Percentiles rank a stretch among this genome's conserved stretches.
These are phyloP conservation scores for Drosophila pseudotalamancana DNA, from an alignment of 2,888 invertebrate species.

Conservation along the genomic window DNA sequence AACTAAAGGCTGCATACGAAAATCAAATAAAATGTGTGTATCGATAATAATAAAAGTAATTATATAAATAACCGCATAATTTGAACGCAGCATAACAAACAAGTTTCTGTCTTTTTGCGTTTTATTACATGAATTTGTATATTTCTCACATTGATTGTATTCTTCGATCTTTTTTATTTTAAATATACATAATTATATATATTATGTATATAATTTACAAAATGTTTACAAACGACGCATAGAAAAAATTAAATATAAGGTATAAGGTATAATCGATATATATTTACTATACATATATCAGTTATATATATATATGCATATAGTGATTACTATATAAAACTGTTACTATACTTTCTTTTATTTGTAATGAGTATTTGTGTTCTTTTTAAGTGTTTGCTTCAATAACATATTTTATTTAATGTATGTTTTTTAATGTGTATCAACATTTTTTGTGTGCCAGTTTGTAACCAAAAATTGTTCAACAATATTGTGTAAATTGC, in stretches of 20 bases:
- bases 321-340: constrained; percentile 37
- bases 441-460: constrained; percentile 48
- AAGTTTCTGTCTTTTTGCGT: constrained; percentile 65
- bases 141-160: constrained; percentile 73
- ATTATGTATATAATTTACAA: constrained; percentile 62
- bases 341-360: constrained; percentile 31
- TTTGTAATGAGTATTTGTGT: constrained; percentile 73
- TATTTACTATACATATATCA: too few species aligned
- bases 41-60: constrained; percentile 18
- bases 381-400: constrained; percentile 64
- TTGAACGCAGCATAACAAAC: constrained; percentile 60
- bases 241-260: constrained; percentile 59
- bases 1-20: constrained; percentile 48
- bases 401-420: constrained; percentile 32
- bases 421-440: constrained; percentile 30
- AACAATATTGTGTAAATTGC: constrained; percentile 57
- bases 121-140: constrained; percentile 75
- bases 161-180: constrained; percentile 33
- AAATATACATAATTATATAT: constrained; percentile 50
- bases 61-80: constrained; percentile 17
- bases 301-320: constrained; percentile 41
- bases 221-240: constrained; percentile 74
- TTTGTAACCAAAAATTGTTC: constrained; percentile 69
- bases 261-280: constrained; percentile 42
- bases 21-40: constrained; percentile 37